Conservation (phyloP, 2,113 vertebrate genomes). For the Otocyon megalotis region DNA sequence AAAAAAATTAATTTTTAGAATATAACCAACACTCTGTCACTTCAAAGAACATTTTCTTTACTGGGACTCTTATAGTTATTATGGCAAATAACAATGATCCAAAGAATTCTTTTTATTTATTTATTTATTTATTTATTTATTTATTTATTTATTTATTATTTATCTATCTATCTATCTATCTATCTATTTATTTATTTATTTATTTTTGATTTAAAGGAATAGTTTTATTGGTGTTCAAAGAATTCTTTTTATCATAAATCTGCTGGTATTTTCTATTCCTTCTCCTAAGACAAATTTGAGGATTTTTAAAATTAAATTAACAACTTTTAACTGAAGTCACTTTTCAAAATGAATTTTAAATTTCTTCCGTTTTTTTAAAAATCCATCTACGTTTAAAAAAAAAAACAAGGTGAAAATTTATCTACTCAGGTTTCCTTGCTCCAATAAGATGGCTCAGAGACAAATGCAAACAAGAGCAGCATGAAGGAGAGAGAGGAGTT, state of each 20-base stretch:
- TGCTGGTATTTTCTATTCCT: conserved; percentile 1
- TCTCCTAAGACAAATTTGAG: neutral
- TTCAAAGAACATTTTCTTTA: conserved; percentile 30
- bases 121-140: too few relatives aligned
- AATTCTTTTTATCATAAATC: neutral
- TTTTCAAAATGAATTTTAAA: conserved; percentile 33
- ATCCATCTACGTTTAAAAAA: neutral
- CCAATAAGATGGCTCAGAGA: neutral
- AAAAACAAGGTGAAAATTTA: neutral
- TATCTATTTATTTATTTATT: too few relatives aligned
- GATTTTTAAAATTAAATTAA: conserved; percentile 11
- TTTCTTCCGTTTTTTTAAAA: neutral
- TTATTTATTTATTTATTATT: too few relatives aligned
- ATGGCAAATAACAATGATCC: neutral
- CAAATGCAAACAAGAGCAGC: neutral
- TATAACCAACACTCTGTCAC: neutral
- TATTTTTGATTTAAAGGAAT: too few relatives aligned
- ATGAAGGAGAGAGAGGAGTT: neutral
- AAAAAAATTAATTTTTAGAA: conserved; percentile 49
- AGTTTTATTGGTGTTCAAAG: neutral
- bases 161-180: too few relatives aligned
- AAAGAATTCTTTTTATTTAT: neutral
- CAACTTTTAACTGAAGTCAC: neutral
- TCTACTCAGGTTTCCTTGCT: neutral
- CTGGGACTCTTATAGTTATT: neutral